These are phyloP conservation scores for Morbakka virulenta DNA, from an alignment of 30 jellyfish, hydroid and myxozoan genomes.

Conservation along the genomic window DNA sequence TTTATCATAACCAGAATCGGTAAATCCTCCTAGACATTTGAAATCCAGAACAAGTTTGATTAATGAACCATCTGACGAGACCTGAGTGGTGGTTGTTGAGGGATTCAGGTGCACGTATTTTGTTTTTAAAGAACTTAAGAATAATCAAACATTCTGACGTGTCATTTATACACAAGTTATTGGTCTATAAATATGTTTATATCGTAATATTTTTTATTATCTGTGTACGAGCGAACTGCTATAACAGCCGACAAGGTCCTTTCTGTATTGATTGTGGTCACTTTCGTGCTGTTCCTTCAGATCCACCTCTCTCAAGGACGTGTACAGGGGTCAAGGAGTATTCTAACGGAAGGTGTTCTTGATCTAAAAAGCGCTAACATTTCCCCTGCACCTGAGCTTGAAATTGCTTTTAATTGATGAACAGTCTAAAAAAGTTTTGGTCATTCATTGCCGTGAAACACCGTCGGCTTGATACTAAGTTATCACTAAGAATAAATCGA, in stretches of 20 bases:
- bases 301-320: conserved; percentile 17
- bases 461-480: not conserved
- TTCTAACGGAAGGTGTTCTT: not conserved
- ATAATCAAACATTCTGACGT: not conserved
- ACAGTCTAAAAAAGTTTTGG: not conserved
- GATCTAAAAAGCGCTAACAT: not conserved
- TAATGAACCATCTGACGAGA: too few relatives aligned
- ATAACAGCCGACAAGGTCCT: conserved; percentile 16
- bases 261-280: conserved; percentile 16
- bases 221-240: conserved; percentile 32
- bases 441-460: not conserved
- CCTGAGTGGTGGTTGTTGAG: too few relatives aligned
- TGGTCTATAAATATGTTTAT: too few relatives aligned
- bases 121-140: too few relatives aligned
- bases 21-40: too few relatives aligned
- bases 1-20: too few relatives aligned
- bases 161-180: not conserved
- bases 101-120: too few relatives aligned
- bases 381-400: conserved; percentile 13
- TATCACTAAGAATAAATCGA: not conserved
- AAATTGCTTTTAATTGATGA: not conserved
- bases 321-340: conserved; percentile 11
- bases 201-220: too few relatives aligned
- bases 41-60: too few relatives aligned
- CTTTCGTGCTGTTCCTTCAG: conserved; percentile 30